Evolutionary conservation across 1,140 invertebrate species (phyloP).

Genomic region (Drosophila teissieri): DNA sequence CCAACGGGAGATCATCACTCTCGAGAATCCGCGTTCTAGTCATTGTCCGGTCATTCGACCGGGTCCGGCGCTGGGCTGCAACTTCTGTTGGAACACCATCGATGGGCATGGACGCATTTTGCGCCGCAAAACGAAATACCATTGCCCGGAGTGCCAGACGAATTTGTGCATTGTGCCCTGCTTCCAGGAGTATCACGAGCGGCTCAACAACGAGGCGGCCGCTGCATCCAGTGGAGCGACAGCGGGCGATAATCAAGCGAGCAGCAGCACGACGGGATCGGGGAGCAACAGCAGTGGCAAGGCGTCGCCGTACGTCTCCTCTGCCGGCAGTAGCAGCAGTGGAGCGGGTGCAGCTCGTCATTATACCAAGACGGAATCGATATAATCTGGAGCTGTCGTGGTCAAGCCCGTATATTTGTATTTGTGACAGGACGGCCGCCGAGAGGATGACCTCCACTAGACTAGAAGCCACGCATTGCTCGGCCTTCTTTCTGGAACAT

Average conservation of each 20-base stretch:
- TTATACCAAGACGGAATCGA: conserved; percentile 80
- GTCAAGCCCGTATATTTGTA: conserved; percentile 62
- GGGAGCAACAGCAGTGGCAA: conserved; percentile 49
- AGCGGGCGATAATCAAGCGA: conserved; percentile 50
- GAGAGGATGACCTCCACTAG: conserved; percentile 1
- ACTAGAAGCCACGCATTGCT: background rate
- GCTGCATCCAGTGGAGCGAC: conserved; percentile 28
- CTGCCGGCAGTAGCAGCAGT: conserved; percentile 27
- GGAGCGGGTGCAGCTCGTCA: conserved; percentile 44
- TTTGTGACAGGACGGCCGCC: conserved; percentile 59
- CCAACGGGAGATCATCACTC: conserved; percentile 79
- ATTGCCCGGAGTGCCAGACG: conserved; percentile 93
- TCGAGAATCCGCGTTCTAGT: conserved; percentile 85
- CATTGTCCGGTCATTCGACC: conserved; percentile 92
- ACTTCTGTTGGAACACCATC: conserved; percentile 95
- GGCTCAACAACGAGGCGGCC: conserved; percentile 77
- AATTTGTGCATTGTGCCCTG: conserved; percentile 94
- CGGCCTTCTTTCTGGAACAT: too few relatives aligned
- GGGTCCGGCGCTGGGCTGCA: conserved; percentile 92
- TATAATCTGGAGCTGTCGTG: conserved; percentile 55
- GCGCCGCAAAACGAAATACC: conserved; percentile 93
- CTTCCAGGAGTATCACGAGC: conserved; percentile 92
- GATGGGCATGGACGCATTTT: conserved; percentile 91
- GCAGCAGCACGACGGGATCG: conserved; percentile 42
- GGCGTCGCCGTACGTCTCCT: conserved; percentile 44